Evolutionary conservation across 2,888 invertebrate genomes (phyloP).

Genomic region (Liopterus haemorrhoidalis): DNA sequence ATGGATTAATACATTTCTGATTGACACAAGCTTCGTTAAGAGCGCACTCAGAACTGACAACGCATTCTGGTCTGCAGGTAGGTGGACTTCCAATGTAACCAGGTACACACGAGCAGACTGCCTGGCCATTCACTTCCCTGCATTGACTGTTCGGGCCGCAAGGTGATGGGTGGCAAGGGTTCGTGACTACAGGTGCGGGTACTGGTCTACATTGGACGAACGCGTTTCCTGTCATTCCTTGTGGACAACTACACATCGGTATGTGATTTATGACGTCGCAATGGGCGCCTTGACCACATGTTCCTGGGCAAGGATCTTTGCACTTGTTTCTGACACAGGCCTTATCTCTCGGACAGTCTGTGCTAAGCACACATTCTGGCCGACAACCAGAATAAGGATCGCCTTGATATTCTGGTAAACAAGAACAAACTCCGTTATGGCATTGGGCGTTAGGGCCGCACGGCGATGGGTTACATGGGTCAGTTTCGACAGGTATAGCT

Average conservation of each 20-base stretch:
- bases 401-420: slow-evolving; percentile 65
- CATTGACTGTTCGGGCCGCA: slow-evolving; percentile 78
- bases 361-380: slow-evolving; percentile 72
- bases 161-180: slow-evolving; percentile 65
- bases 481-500: slow-evolving; percentile 32
- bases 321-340: slow-evolving; percentile 73
- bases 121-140: slow-evolving; percentile 64
- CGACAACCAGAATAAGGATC: slow-evolving; percentile 70
- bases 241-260: slow-evolving; percentile 60
- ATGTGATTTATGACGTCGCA: slow-evolving; percentile 58
- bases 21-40: slow-evolving; percentile 70
- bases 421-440: slow-evolving; percentile 61
- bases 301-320: slow-evolving; percentile 65
- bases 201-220: slow-evolving; percentile 60
- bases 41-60: slow-evolving; percentile 67
- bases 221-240: slow-evolving; percentile 62
- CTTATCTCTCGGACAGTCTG: slow-evolving; percentile 62
- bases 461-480: slow-evolving; percentile 70
- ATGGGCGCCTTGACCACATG: slow-evolving; percentile 55
- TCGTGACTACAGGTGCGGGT: slow-evolving; percentile 50
- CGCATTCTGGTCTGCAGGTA: slow-evolving; percentile 71
- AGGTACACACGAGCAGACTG: slow-evolving; percentile 64
- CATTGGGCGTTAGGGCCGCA: slow-evolving; percentile 64
- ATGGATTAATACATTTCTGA: slow-evolving; percentile 76
- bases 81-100: slow-evolving; percentile 72